phyloP scores from a whole-genome alignment of 2,113 vertebrate species.

The Ardeotis arabs region DNA sequence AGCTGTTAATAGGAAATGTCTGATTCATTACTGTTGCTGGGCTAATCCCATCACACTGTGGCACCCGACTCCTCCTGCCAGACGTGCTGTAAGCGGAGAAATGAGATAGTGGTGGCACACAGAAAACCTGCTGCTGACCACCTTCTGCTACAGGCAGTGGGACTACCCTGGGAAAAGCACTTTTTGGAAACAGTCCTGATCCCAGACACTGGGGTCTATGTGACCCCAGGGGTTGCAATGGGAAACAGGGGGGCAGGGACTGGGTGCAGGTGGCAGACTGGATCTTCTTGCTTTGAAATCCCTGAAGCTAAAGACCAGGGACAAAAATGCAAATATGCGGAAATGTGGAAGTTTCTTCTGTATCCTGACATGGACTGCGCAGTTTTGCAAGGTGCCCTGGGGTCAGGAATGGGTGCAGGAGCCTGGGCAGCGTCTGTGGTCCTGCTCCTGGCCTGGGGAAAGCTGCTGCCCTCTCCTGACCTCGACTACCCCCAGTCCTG shows the following conservation, averaged over 20 bases:
- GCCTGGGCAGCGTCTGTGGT: not conserved
- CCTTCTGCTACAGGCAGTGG: not conserved
- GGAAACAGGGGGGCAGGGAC: not conserved
- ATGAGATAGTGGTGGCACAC: not conserved
- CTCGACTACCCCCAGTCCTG: not conserved
- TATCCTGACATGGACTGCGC: not conserved
- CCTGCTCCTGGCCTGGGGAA: not conserved
- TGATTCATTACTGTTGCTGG: not conserved
- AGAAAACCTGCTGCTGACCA: not conserved
- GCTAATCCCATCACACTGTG: not conserved
- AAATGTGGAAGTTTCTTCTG: not conserved
- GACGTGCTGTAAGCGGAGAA: not conserved
- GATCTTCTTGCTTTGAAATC: not conserved
- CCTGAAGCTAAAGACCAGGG: not conserved
- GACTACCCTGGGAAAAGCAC: not conserved
- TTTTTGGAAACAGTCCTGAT: not conserved
- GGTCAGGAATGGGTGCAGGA: rapidly evolving
- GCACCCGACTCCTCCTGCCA: not conserved
- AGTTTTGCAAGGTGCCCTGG: not conserved
- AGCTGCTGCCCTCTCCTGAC: not conserved
- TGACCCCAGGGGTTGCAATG: not conserved
- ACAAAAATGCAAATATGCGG: not conserved
- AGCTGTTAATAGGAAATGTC: not conserved
- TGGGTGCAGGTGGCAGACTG: rapidly evolving
- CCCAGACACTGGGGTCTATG: rapidly evolving